Evolutionary conservation across 2,888 invertebrate genomes (phyloP), one percentile per base, ranked within the genome.

Genomic region (Hyles lineata): DNA sequence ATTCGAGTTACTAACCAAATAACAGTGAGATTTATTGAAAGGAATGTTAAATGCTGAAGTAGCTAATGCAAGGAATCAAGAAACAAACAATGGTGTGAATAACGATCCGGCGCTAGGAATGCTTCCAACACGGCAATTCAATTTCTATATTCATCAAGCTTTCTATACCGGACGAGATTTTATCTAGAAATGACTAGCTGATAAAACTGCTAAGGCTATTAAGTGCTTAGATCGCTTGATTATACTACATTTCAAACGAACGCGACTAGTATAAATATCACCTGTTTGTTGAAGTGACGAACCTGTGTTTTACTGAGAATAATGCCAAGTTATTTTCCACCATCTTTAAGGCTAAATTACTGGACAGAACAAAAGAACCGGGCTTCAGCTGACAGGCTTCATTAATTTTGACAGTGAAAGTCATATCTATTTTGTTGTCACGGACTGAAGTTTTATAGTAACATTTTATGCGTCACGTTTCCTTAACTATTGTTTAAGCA

Each of bases 141-240:
- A 72, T 67, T 67, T 72, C 67, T 50, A 71, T 72, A 35, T 58
- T 72, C 67, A 43, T 72, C 63, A 43, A 72, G 74, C 82, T 83
- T 81, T 82, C 80, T 81, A 78, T 77, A 80, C 82, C 80, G 79
- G 80, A 81, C 78, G 76, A 72, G 80, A 86, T 86, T 75, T 78
- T 76, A 84, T 84, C 84, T 79, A 70, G 70, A 78, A 78, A 77
- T 81, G 78, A 78, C 77, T 72, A 77, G 74, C 50, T 67, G 77
- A 83, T 82, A 67, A 82, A 77, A 70, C 75, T 76, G 77, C 74
- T 76, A 72, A 70, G 79, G 77, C 67, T 82, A 82, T 83, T 78
- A 79, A 82, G 75, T 79, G 79, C 80, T 78, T 76, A 82, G 80
- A 83, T 82, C 76, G 78, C 79, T 78, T 43, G 67, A 67, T 67